These are phyloP conservation scores for Siniperca undulata DNA, from an alignment of 2,797 vertebrate genomes.

Conservation along the genomic window DNA sequence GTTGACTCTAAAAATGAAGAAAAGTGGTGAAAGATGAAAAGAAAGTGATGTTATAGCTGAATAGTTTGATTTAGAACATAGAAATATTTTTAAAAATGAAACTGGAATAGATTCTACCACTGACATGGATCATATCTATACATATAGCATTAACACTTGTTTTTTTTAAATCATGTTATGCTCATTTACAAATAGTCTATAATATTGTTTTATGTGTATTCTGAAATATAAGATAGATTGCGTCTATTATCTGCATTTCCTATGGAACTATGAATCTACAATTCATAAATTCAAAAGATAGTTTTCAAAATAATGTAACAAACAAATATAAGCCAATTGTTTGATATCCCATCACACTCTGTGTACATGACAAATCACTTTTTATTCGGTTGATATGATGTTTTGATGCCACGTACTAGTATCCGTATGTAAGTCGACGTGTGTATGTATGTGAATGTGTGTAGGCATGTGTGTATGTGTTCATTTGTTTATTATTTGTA, in stretches of 20 bases:
- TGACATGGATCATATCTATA: not conserved
- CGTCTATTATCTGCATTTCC: not conserved
- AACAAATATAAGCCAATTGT: not conserved
- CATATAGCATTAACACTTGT: not conserved
- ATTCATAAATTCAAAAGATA: not conserved
- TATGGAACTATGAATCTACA: no score
- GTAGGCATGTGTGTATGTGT: not conserved
- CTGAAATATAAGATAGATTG: not conserved
- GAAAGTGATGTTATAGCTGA: no score
- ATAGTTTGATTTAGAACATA: not conserved
- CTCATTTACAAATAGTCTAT: not conserved
- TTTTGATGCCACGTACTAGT: not conserved
- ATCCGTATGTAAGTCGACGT: no score
- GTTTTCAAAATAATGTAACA: not conserved
- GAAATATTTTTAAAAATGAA: no score
- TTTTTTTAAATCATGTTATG: not conserved
- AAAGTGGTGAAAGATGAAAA: not conserved
- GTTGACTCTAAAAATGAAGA: not conserved
- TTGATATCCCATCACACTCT: not conserved
- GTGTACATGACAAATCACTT: not conserved
- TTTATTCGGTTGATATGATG: not conserved
- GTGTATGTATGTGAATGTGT: no score
- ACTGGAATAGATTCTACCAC: not conserved
- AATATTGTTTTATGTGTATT: not conserved
- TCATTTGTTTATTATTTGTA: not conserved